phyloP scores from a whole-genome alignment of 2,113 vertebrate species.

The Boulengeromyrus knoepffleri region DNA sequence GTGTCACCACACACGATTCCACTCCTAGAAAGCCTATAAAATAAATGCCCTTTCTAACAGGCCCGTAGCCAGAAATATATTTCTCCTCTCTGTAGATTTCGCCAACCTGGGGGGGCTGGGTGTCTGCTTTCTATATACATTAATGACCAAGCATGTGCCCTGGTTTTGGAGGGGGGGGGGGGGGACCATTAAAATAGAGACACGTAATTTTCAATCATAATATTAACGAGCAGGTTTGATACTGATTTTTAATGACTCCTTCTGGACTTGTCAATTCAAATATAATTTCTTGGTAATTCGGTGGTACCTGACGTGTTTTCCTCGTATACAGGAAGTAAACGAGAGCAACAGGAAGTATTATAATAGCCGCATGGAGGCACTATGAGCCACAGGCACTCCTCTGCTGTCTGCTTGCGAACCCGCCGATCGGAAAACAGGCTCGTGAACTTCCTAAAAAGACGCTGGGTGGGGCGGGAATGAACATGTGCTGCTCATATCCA shows the following conservation, averaged over 20 bases:
- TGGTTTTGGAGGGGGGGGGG: background rate
- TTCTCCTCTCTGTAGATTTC: background rate
- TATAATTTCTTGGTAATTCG: background rate
- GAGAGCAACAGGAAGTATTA: background rate
- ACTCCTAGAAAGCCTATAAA: background rate
- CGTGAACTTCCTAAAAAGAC: background rate
- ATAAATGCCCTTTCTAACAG: background rate
- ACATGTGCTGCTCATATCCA: background rate
- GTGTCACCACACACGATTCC: background rate
- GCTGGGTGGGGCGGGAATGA: background rate
- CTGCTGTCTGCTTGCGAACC: background rate
- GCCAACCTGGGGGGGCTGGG: background rate
- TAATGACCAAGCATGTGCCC: background rate
- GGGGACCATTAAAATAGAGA: background rate
- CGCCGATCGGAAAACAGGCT: background rate
- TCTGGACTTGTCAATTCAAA: background rate
- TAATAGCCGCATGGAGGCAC: background rate
- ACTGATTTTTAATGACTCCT: background rate
- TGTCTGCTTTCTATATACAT: background rate
- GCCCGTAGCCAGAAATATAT: background rate
- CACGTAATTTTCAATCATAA: background rate
- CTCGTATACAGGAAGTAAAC: background rate
- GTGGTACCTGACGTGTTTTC: background rate
- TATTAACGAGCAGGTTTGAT: conserved; percentile 9
- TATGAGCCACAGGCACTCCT: background rate